phyloP scores from a whole-genome alignment of 2,113 vertebrate genomes.

The Daboia siamensis region DNA sequence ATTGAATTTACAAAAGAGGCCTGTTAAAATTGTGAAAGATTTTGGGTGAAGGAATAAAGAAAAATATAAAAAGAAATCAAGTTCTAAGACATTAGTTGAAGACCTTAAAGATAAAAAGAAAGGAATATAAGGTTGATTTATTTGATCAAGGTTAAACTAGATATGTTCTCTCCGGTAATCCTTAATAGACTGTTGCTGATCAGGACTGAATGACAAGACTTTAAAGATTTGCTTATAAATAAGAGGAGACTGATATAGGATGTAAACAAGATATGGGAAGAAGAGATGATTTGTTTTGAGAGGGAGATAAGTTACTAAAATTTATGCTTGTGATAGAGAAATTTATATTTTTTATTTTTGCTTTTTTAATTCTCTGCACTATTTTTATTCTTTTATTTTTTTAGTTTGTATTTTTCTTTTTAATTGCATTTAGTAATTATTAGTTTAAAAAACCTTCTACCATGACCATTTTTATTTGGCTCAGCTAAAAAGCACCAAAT shows the following conservation, averaged over 20 bases:
- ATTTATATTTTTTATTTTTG: no score
- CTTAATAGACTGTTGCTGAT: background rate
- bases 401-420: no score
- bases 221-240: background rate
- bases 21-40: background rate
- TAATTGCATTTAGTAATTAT: no score
- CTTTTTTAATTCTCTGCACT: no score
- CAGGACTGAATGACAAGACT: background rate
- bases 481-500: background rate
- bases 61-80: background rate
- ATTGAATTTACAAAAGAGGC: background rate
- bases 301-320: no score
- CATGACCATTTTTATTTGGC: background rate
- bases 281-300: no score
- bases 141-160: background rate
- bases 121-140: background rate
- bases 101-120: background rate
- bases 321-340: no score
- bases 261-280: no score
- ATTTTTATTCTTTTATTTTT: no score
- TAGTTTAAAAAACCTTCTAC: background rate
- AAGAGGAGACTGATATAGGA: no score
- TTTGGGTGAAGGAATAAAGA: background rate
- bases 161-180: no score
- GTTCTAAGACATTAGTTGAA: background rate